These are phyloP conservation scores for Hoplodrina blanda DNA, from an alignment of 2,888 invertebrate genomes.

Conservation along the genomic window DNA sequence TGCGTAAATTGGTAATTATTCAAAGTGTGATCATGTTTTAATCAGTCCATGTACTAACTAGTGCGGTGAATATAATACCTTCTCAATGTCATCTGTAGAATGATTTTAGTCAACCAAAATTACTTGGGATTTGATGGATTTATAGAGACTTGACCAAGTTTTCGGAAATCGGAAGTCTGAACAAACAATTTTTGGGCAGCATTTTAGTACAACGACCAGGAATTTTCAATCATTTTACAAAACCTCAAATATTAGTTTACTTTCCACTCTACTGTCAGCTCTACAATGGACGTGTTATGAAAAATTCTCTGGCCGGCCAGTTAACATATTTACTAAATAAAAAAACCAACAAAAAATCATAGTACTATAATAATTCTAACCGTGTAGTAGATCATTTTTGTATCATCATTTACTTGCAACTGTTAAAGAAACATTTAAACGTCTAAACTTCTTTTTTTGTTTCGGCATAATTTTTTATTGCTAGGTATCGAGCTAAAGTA, in stretches of 20 bases:
- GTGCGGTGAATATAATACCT: too few species aligned
- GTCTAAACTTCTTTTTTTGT: too few species aligned
- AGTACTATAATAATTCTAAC: too few species aligned
- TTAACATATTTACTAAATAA: too few species aligned
- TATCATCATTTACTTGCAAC: background rate
- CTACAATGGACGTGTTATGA: background rate
- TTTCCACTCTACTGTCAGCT: background rate
- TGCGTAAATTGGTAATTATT: background rate
- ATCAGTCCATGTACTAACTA: too few species aligned
- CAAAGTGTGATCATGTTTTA: background rate
- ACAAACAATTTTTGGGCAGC: background rate
- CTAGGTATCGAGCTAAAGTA: background rate
- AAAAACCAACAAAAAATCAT: too few species aligned
- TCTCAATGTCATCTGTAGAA: too few species aligned
- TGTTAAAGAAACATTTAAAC: background rate
- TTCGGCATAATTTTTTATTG: background rate
- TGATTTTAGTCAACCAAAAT: too few species aligned
- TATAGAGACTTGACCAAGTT: background rate
- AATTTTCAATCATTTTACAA: background rate
- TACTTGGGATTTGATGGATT: background rate
- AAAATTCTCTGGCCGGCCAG: background rate
- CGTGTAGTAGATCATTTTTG: too few species aligned
- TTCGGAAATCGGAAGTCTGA: background rate
- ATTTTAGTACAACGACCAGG: background rate
- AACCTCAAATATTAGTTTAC: background rate